Percentiles rank a stretch among this genome's conserved stretches.
These are phyloP conservation scores for Diplodus sargus DNA, from an alignment of 2,797 vertebrate genomes.

Conservation along the genomic window DNA sequence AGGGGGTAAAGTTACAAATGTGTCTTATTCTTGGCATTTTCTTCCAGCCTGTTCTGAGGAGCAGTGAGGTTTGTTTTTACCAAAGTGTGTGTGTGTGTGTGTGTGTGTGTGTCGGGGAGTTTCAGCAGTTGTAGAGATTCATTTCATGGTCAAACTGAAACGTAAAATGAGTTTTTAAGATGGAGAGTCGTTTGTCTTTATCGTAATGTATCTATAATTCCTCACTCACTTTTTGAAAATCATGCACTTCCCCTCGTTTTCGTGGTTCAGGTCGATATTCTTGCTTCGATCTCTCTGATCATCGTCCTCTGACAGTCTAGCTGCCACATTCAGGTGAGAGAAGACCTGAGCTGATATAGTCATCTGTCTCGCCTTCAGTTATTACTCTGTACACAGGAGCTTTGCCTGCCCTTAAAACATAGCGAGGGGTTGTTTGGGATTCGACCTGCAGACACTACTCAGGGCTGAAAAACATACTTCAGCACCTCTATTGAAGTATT, in stretches of 20 bases:
- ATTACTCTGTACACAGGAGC: no score
- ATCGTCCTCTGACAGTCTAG: background rate
- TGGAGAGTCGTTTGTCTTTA: background rate
- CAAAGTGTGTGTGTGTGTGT: background rate
- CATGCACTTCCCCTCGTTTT: background rate
- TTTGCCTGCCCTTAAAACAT: no score
- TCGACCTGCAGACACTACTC: background rate
- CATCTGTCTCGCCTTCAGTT: no score
- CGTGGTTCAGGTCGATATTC: background rate
- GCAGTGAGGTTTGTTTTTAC: background rate
- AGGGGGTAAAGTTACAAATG: background rate
- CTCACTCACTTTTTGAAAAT: background rate
- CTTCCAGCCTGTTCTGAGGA: conserved; percentile 4
- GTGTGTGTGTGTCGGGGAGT: background rate
- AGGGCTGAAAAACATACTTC: background rate
- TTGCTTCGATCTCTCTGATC: background rate
- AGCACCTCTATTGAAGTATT: no score
- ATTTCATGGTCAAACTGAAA: background rate
- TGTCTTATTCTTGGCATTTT: conserved; percentile 18
- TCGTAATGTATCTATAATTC: background rate
- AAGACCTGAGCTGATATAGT: no score
- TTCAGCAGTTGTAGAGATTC: background rate
- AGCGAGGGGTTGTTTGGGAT: no score
- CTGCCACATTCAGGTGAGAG: background rate
- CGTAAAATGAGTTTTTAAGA: background rate